Evolutionary conservation across 2,113 vertebrate genomes (phyloP).

Genomic region (Crocuta crocuta): DNA sequence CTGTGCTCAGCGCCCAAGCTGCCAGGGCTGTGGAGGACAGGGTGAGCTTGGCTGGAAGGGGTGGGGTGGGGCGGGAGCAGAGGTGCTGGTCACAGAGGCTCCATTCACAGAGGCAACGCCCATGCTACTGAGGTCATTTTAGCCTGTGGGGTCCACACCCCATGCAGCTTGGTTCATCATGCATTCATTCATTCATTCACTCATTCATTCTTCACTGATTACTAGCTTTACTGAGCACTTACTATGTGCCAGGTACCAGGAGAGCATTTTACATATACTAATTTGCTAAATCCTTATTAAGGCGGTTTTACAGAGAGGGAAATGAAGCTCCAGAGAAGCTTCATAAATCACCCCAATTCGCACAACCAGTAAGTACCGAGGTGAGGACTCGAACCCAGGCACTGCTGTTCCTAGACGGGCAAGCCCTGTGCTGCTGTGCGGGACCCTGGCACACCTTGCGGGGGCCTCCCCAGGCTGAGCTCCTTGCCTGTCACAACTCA

Average conservation of each 20-base stretch:
- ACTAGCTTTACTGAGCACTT: neutral
- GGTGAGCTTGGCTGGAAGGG: neutral
- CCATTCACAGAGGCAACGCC: neutral
- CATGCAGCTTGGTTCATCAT: neutral
- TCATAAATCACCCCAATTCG: neutral
- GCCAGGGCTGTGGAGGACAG: neutral
- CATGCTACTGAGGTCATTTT: neutral
- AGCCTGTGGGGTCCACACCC: neutral
- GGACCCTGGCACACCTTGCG: neutral
- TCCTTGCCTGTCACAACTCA: neutral
- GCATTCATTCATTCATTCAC: neutral
- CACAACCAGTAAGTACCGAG: neutral
- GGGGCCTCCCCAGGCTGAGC: neutral
- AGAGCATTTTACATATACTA: neutral
- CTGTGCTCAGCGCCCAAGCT: neutral
- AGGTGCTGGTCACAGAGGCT: neutral
- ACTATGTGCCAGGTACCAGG: neutral
- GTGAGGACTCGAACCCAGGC: neutral
- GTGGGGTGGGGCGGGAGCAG: neutral
- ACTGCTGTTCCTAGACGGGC: rapidly evolving
- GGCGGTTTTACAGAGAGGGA: neutral
- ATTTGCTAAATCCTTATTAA: neutral
- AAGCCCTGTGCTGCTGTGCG: neutral
- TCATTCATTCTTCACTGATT: neutral
- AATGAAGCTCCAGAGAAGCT: neutral